A percentile compares a stretch with the other conserved stretches of the same genome.
phyloP scores from a whole-genome alignment of 2,113 vertebrate genomes.

The Ovis canadensis region DNA sequence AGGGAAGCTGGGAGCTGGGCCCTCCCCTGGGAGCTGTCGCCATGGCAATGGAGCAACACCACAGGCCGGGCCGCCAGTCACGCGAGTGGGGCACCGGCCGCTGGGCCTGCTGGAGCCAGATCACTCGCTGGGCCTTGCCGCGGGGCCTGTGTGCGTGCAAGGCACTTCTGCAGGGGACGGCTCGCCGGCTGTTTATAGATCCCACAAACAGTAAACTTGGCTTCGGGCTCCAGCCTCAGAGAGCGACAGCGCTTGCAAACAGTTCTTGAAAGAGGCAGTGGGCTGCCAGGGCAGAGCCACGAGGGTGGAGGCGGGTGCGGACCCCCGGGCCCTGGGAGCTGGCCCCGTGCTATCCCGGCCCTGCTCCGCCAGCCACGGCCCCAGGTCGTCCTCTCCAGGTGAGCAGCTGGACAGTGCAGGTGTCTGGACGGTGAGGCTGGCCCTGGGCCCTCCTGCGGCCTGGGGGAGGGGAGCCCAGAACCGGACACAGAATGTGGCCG shows the following conservation, averaged over 20 bases:
- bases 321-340: not conserved
- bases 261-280: not conserved
- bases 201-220: slow-evolving; percentile 58
- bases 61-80: slow-evolving; percentile 81
- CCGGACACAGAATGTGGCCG: too few species aligned
- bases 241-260: slow-evolving; percentile 13
- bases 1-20: slow-evolving; percentile 76
- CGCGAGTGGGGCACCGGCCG: slow-evolving; percentile 85
- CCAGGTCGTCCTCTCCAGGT: not conserved
- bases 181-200: slow-evolving; percentile 74
- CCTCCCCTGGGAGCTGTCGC: slow-evolving; percentile 79
- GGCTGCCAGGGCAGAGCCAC: not conserved
- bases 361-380: accelerated
- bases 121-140: slow-evolving; percentile 23
- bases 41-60: slow-evolving; percentile 81
- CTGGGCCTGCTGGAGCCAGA: slow-evolving; percentile 74
- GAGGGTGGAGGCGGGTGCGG: not conserved
- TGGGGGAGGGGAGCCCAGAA: not conserved
- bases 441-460: accelerated
- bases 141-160: slow-evolving; percentile 48
- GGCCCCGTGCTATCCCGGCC: accelerated
- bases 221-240: slow-evolving; percentile 46
- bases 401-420: not conserved
- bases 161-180: slow-evolving; percentile 50
- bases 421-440: not conserved